Conservation (phyloP, 1,140 invertebrate species). For the Caenorhabditis tropicalis region DNA sequence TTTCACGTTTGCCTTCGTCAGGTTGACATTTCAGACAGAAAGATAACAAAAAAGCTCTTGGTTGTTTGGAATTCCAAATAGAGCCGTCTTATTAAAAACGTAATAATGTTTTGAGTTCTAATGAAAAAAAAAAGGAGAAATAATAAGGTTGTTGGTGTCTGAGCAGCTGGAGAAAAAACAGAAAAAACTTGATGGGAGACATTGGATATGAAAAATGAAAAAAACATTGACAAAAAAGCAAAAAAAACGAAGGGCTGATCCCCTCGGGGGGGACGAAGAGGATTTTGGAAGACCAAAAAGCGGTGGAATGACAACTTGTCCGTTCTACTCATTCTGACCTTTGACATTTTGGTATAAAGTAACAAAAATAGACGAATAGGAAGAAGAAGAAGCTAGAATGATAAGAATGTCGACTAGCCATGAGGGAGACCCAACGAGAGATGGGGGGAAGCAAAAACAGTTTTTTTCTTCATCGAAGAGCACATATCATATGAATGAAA, state of each 20-base stretch:
- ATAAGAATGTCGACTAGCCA: neutral
- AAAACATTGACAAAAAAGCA: neutral
- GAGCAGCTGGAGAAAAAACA: no score
- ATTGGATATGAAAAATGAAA: no score
- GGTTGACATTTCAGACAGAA: no score
- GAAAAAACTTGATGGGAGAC: neutral
- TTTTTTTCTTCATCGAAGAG: neutral
- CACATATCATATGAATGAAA: neutral
- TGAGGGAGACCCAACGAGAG: neutral
- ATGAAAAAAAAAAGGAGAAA: neutral
- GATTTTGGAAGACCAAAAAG: neutral
- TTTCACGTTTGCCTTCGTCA: no score
- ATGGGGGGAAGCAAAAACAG: neutral
- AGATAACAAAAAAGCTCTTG: no score
- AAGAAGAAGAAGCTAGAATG: no score
- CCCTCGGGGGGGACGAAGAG: neutral
- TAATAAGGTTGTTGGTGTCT: neutral
- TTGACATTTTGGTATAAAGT: no score
- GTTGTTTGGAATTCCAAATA: no score
- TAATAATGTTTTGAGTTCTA: no score
- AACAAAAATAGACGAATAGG: no score
- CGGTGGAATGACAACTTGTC: neutral
- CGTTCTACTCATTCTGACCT: neutral
- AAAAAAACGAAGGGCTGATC: neutral
- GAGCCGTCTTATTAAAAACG: no score